Percentiles rank a stretch among this genome's conserved stretches.
phyloP scores from a whole-genome alignment of 2,888 invertebrate species.

The Nycteola revayana region DNA sequence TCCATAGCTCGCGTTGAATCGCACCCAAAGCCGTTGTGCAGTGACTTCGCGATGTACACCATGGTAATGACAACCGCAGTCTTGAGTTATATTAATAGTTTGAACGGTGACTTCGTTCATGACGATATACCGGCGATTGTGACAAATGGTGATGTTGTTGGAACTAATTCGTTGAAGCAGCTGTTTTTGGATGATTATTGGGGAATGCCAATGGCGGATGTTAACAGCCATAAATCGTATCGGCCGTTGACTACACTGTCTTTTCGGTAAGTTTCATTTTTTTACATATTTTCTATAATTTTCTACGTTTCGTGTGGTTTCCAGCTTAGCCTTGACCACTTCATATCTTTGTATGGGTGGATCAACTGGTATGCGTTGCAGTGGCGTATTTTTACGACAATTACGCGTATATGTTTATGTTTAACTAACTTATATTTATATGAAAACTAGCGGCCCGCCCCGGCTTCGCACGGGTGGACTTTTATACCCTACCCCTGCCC shows the following conservation, averaged over 20 bases:
- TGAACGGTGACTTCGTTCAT: constrained; percentile 92
- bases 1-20: constrained; percentile 65
- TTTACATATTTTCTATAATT: too few relatives aligned
- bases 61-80: constrained; percentile 86
- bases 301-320: too few relatives aligned
- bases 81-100: constrained; percentile 87
- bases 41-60: constrained; percentile 83
- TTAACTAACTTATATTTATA: too few relatives aligned
- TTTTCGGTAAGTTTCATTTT: constrained; percentile 87
- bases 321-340: too few relatives aligned
- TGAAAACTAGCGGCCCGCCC: too few relatives aligned
- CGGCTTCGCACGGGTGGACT: too few relatives aligned
- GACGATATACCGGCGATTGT: constrained; percentile 93
- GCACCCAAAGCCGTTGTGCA: constrained; percentile 39
- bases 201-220: constrained; percentile 92
- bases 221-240: constrained; percentile 93
- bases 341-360: too few relatives aligned
- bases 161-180: constrained; percentile 83
- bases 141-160: constrained; percentile 90
- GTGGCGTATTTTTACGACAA: background rate
- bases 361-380: too few relatives aligned
- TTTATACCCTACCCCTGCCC: too few relatives aligned
- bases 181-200: constrained; percentile 91
- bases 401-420: too few relatives aligned
- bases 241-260: constrained; percentile 91